Evolutionary conservation across 92 coral and sea anemone species (phyloP), one percentile per base, ranked within the genome.

Genomic region (Parazoanthus swiftii): DNA sequence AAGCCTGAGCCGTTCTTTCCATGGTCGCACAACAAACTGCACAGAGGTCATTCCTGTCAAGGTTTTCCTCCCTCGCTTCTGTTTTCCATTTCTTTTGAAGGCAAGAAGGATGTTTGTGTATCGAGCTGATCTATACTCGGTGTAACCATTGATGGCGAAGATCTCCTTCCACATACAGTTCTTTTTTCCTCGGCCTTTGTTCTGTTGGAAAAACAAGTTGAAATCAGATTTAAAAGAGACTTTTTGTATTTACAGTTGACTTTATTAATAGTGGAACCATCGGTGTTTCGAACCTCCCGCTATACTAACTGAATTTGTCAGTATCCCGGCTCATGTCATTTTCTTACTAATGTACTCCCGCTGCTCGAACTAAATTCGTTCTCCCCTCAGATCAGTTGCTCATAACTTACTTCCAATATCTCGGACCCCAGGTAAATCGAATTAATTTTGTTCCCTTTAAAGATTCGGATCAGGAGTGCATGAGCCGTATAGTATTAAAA

Each of bases 21-120:
- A 82, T 35, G 99, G 95, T 46, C 99, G 83, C 80, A 91, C 98
- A 42, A 97, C 94, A 83, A 95, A 97, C 86, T 97, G 99, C 78
- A 95, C 98, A 4, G 98, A 93, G 65, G 93, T 97, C 85, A 82
- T 92, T 15, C 92, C 95, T 13, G 89, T 82, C 3, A 72, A 71
- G 6, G 91, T 86, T 65, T 84, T 93, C 81, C 80, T 87, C 1
- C 86, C 94, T 1, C 88, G 90, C 75, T 94, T 86, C 86, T 91
- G 94, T 86, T 59, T 85, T 13, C 99, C 99, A 10, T 85, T 92
- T 51, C 96, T 91, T 74, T 89, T 94, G 71, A 97, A 97, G 37
- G 99, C 95, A 73, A 97, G 72, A 88, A 92, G 95, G 42, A 85
- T 90, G 26, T 86, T 88, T 75, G 82, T 89, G 79, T 94, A 88